Conservation (phyloP, 2,888 invertebrate species). For the Drosophila rubida region DNA sequence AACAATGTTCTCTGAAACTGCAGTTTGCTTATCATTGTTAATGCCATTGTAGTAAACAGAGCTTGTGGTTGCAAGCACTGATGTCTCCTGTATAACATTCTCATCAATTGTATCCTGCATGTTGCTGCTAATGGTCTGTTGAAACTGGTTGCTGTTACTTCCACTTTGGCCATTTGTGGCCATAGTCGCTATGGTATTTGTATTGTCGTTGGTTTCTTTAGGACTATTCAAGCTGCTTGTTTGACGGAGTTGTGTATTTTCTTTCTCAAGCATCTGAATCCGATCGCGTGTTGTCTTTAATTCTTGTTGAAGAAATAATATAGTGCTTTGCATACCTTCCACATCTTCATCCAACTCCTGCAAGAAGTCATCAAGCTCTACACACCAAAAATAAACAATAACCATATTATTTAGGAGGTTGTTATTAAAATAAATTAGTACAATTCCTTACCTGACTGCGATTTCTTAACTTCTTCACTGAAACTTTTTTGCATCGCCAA, state of each 20-base stretch:
- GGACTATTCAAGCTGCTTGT: constrained; percentile 34
- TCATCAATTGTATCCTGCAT: constrained; percentile 80
- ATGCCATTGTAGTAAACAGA: constrained; percentile 51
- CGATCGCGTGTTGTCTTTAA: constrained; percentile 92
- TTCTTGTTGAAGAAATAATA: constrained; percentile 96
- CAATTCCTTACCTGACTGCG: constrained; percentile 91
- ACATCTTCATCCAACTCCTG: constrained; percentile 98
- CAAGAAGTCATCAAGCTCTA: constrained; percentile 97
- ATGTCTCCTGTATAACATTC: constrained; percentile 62
- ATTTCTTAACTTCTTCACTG: constrained; percentile 98
- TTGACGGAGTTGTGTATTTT: constrained; percentile 83
- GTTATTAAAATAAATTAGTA: background rate
- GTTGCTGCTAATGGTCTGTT: constrained; percentile 29
- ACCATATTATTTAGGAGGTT: too few relatives aligned
- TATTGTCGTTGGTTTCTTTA: constrained; percentile 38
- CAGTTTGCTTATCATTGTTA: constrained; percentile 47
- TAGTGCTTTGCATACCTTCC: constrained; percentile 99
- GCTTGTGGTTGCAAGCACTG: constrained; percentile 16
- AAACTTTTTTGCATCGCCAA: constrained; percentile 97
- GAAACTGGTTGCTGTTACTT: constrained; percentile 51
- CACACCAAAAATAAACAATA: background rate
- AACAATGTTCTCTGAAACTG: constrained; percentile 30
- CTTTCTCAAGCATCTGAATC: constrained; percentile 88
- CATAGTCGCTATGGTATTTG: constrained; percentile 11
- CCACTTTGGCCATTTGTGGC: constrained; percentile 60